phyloP scores from a whole-genome alignment of 2,797 vertebrate genomes.

The Harpagifer antarcticus region DNA sequence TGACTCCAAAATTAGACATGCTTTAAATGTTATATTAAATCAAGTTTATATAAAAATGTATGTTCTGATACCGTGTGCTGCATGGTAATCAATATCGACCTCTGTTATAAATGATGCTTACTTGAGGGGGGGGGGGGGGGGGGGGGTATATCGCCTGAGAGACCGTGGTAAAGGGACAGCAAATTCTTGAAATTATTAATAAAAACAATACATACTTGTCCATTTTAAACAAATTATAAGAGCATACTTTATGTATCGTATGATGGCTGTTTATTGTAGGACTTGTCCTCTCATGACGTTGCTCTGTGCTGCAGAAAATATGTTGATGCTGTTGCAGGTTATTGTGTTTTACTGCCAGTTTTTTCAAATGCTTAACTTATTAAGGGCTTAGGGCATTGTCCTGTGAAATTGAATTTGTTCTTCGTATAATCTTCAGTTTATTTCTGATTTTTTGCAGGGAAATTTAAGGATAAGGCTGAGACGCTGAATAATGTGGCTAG shows the following conservation, averaged over 20 bases:
- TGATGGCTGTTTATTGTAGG: not conserved
- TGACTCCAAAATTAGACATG: not conserved
- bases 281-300: slow-evolving; percentile 3
- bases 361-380: not conserved
- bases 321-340: slow-evolving; percentile 9
- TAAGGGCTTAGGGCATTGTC: not conserved
- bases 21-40: slow-evolving; percentile 3
- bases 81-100: not conserved
- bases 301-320: not conserved
- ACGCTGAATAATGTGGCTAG: slow-evolving; percentile 87
- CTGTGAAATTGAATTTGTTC: not conserved
- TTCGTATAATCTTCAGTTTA: slow-evolving; percentile 24
- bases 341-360: slow-evolving; percentile 1
- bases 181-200: not conserved
- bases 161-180: not conserved
- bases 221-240: not conserved
- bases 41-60: not conserved
- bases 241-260: not conserved
- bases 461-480: slow-evolving; percentile 91
- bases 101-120: not conserved
- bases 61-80: not conserved
- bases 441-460: slow-evolving; percentile 84
- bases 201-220: not conserved
- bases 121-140: not conserved
- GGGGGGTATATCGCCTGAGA: not conserved